phyloP scores from a whole-genome alignment of 2,888 invertebrate species.

The Aleiodes alternator region DNA sequence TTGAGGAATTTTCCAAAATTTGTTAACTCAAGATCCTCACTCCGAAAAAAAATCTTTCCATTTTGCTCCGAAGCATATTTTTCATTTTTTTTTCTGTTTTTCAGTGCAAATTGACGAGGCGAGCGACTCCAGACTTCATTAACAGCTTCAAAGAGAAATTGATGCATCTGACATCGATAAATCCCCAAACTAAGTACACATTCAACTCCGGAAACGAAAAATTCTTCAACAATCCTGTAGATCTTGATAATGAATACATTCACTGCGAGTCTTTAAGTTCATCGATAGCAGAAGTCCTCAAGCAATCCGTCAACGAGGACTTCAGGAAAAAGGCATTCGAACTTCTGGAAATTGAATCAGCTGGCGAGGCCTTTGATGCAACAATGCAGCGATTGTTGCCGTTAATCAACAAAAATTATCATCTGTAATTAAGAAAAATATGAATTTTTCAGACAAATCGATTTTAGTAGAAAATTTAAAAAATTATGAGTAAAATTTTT shows the following conservation, averaged over 20 bases:
- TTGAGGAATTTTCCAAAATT: no score
- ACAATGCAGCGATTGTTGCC: conserved; percentile 55
- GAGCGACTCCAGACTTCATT: conserved; percentile 53
- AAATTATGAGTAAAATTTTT: no score
- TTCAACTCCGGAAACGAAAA: conserved; percentile 48
- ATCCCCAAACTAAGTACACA: conserved; percentile 59
- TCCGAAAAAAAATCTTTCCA: no score
- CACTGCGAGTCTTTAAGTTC: conserved; percentile 56
- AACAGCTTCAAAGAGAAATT: conserved; percentile 54
- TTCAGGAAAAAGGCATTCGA: conserved; percentile 61
- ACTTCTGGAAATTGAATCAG: conserved; percentile 53
- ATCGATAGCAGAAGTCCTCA: conserved; percentile 59
- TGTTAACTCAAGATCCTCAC: no score
- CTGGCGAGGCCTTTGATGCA: conserved; percentile 45
- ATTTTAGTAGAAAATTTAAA: no score
- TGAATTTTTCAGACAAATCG: no score
- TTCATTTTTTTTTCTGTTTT: conserved; percentile 39
- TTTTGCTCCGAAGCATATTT: background rate
- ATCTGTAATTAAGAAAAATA: background rate
- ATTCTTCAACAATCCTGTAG: conserved; percentile 57
- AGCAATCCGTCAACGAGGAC: conserved; percentile 57
- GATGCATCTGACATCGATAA: conserved; percentile 41
- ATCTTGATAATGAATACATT: conserved; percentile 53
- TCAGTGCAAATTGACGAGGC: conserved; percentile 56
- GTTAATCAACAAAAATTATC: conserved; percentile 54